Percentiles rank a stretch among this genome's conserved stretches.
phyloP scores from a whole-genome alignment of 2,113 vertebrate species.

The Petroica traversi region DNA sequence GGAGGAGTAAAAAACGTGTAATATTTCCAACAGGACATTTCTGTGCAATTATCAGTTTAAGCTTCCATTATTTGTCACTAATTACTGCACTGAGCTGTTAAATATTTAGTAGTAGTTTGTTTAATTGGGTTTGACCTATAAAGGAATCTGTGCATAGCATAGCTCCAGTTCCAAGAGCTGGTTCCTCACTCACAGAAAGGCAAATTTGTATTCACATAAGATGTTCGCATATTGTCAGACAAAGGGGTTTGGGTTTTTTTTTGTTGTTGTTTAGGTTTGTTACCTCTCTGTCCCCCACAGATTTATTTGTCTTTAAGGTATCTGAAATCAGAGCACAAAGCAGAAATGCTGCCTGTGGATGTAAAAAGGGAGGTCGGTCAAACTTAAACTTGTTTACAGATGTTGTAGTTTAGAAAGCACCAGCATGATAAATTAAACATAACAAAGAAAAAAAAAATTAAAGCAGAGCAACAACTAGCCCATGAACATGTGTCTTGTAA shows the following conservation, averaged over 20 bases:
- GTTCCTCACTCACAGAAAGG: background rate
- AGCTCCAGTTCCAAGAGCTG: slow-evolving; percentile 1
- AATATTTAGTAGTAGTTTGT: slow-evolving; percentile 79
- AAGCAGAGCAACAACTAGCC: slow-evolving; percentile 69
- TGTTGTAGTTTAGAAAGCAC: slow-evolving; percentile 72
- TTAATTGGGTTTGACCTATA: slow-evolving; percentile 74
- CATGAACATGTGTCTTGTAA: slow-evolving; percentile 66
- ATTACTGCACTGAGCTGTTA: slow-evolving; percentile 74
- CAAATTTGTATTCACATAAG: slow-evolving; percentile 55
- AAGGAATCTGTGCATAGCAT: slow-evolving; percentile 35
- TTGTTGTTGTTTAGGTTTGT: background rate
- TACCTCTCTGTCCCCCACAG: background rate
- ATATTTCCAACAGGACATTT: slow-evolving; percentile 54
- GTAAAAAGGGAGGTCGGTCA: slow-evolving; percentile 69
- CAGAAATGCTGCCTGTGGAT: slow-evolving; percentile 52
- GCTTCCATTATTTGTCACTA: slow-evolving; percentile 73
- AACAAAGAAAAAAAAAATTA: slow-evolving; percentile 62
- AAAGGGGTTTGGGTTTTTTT: background rate
- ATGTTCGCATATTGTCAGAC: slow-evolving; percentile 49
- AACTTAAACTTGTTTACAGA: slow-evolving; percentile 77
- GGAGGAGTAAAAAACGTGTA: background rate
- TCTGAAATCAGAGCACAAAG: slow-evolving; percentile 71
- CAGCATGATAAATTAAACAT: slow-evolving; percentile 81
- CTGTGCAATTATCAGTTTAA: slow-evolving; percentile 72
- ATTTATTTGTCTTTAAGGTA: slow-evolving; percentile 71